A percentile compares a stretch with the other conserved stretches of the same genome.
Conservation (phyloP, 1,140 invertebrate species). For the Drosophila ohnishii region DNA sequence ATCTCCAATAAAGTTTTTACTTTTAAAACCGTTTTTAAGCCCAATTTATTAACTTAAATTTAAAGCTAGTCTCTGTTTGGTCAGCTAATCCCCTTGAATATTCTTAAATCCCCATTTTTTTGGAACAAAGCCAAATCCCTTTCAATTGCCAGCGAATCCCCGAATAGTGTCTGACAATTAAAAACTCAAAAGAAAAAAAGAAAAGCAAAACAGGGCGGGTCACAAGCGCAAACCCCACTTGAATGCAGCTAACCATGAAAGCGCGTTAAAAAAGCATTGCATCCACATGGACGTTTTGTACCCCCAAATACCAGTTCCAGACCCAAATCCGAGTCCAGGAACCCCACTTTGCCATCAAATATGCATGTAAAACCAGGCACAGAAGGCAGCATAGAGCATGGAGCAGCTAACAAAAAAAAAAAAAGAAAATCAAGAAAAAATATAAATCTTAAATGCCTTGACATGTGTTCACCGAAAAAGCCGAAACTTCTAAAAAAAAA, state of each 20-base stretch:
- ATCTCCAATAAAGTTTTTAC: background rate
- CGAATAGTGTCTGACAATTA: constrained; percentile 58
- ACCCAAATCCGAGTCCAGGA: background rate
- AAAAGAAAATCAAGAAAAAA: constrained; percentile 37
- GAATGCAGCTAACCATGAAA: constrained; percentile 73
- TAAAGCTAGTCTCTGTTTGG: constrained; percentile 8
- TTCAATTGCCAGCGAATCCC: constrained; percentile 58
- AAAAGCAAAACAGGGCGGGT: background rate
- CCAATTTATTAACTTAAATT: background rate
- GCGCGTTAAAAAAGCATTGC: constrained; percentile 64
- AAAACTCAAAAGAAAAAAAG: constrained; percentile 32
- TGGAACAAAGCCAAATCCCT: constrained; percentile 45
- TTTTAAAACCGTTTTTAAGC: background rate
- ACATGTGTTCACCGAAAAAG: constrained; percentile 71
- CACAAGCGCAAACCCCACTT: constrained; percentile 16
- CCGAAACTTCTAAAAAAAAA: constrained; percentile 45
- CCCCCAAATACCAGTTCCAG: background rate
- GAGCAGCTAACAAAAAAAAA: no score
- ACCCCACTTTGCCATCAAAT: constrained; percentile 37
- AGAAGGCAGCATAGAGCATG: constrained; percentile 14
- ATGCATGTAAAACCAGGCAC: constrained; percentile 53
- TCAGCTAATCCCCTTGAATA: constrained; percentile 29
- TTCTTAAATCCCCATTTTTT: constrained; percentile 41
- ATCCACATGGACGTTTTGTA: constrained; percentile 38
- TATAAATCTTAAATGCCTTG: constrained; percentile 74